Evolutionary conservation across 2,797 vertebrate species (phyloP), one percentile per base, ranked within the genome.

Genomic region (Rhincodon typus): DNA sequence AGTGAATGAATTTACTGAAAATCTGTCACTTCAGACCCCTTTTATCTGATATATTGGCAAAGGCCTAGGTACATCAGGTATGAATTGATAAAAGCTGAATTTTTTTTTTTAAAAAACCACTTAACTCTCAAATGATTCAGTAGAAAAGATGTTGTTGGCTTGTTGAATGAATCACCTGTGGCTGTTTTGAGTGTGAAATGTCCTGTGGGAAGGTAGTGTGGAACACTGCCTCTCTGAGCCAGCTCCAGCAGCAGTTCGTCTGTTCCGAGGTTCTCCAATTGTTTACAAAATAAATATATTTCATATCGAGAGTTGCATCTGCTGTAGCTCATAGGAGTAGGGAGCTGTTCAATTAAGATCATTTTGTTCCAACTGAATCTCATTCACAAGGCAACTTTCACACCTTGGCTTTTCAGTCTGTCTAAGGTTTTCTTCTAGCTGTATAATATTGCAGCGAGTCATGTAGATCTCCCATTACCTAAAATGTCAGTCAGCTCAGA

Each of bases 171-270:
- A 38, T 93, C 23, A 38, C 66, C 90, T 93, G 62, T 10, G 23
- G n/a, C 90, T 69, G 66, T 93, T n/a, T 66, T 67, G 88, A 67
- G 57, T 93, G 90, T 42, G 42, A 84, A 84, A 84, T 46, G n/a
- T 42, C 19, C 66, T 67, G 0, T 5, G 34, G 87, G 90, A 38
- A 93, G 66, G 23, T 93, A 19, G 90, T n/a, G 66, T 42, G 19
- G 19, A 42, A 13, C 62, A 25, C n/a, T n/a, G n/a, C 42, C 62
- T 93, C 66, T 8, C 90, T 66, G 34, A 69, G 34, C 62, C 21
- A 69, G 34, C 19, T 69, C 42, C 23, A 13, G 38, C 21, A 46
- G 21, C 21, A 23, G 21, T 84, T 84, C 19, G 1, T 84, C 42
- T 46, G 82, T 84, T 79, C 69, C 42, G 3, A 2, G 38, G 23